Conservation (phyloP, 2,113 vertebrate species). For the Mystacornis crossleyi region DNA sequence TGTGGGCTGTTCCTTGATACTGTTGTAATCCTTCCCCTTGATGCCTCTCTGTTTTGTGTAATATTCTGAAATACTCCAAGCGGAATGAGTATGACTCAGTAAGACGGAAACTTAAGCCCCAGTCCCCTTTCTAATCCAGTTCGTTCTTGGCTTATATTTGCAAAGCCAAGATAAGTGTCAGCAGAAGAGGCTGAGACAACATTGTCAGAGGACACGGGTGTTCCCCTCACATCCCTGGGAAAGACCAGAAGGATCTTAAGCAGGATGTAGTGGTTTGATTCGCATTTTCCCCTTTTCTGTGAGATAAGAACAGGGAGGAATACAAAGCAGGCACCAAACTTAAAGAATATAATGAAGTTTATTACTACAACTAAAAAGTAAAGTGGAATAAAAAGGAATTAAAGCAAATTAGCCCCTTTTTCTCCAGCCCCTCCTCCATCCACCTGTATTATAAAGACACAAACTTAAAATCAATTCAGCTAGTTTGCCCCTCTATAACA, state of each 20-base stretch:
- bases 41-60: background rate
- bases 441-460: too few relatives aligned
- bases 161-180: fast-evolving
- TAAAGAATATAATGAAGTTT: too few relatives aligned
- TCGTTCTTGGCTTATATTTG: background rate
- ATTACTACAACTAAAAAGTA: too few relatives aligned
- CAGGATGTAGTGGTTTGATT: too few relatives aligned
- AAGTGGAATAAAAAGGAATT: too few relatives aligned
- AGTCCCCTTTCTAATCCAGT: background rate
- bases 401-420: too few relatives aligned
- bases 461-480: too few relatives aligned
- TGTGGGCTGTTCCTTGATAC: background rate
- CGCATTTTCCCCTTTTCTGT: too few relatives aligned
- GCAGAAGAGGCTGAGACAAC: background rate
- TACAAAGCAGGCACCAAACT: too few relatives aligned
- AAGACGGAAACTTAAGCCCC: background rate
- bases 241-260: background rate
- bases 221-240: background rate
- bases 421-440: too few relatives aligned
- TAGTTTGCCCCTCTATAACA: too few relatives aligned
- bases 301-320: too few relatives aligned
- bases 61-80: background rate
- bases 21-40: background rate
- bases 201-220: background rate
- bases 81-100: background rate